Percentiles rank a stretch among this genome's conserved stretches.
Evolutionary conservation across 2,113 vertebrate genomes (phyloP).

Genomic region (Pomatostomus ruficeps): DNA sequence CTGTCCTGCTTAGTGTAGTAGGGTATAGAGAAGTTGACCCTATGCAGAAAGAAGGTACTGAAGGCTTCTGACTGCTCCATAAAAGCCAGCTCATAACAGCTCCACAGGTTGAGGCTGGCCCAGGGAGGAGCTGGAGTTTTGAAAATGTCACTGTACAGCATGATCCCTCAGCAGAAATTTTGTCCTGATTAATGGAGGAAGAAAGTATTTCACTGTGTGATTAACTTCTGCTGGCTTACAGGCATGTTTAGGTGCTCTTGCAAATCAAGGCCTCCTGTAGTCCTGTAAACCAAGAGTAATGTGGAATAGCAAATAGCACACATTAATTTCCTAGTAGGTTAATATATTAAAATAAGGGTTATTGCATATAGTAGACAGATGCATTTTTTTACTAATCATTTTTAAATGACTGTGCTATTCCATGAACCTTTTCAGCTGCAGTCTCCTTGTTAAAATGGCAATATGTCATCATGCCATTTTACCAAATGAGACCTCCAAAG

Average conservation of each 20-base stretch:
- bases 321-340: not conserved
- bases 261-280: not conserved
- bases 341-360: not conserved
- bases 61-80: not conserved
- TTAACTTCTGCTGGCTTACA: not conserved
- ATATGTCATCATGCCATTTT: not conserved
- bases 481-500: not conserved
- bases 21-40: not conserved
- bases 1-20: not conserved
- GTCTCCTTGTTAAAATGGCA: not conserved
- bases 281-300: not conserved
- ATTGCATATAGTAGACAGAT: not conserved
- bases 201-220: not conserved
- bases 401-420: not conserved
- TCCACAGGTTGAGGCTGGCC: not conserved
- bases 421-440: not conserved
- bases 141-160: not conserved
- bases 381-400: not conserved
- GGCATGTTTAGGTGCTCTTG: not conserved
- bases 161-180: not conserved
- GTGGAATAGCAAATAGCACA: not conserved
- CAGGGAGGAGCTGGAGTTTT: not conserved
- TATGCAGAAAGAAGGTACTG: not conserved
- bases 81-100: not conserved
- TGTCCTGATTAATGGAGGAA: not conserved